phyloP scores from a whole-genome alignment of 1,140 invertebrate species.

The Battus philenor region DNA sequence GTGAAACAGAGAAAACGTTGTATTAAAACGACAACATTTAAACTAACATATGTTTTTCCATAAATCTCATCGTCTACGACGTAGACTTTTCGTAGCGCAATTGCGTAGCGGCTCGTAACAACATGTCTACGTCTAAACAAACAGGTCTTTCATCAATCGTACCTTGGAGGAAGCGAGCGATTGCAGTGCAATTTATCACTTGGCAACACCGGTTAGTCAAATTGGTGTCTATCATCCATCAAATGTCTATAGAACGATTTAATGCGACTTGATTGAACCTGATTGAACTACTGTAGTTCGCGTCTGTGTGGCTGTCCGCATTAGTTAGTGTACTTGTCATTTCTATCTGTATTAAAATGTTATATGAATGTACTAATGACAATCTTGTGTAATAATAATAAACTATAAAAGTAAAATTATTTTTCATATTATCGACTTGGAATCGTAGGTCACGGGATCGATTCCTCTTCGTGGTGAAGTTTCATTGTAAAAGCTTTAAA shows the following conservation, averaged over 20 bases:
- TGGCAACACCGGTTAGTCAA: conserved; percentile 6
- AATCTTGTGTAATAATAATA: no score
- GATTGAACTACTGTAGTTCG: conserved; percentile 1
- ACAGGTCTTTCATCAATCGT: conserved; percentile 16
- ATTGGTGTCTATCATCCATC: conserved; percentile 10
- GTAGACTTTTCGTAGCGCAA: conserved; percentile 7
- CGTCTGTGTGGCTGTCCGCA: background rate
- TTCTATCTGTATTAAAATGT: no score
- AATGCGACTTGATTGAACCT: conserved; percentile 6
- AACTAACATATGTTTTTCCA: no score
- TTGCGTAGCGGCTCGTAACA: background rate
- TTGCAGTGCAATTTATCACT: conserved; percentile 14
- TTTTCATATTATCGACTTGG: no score
- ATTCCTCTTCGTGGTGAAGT: no score
- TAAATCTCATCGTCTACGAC: no score
- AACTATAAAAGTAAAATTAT: no score
- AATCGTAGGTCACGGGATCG: no score
- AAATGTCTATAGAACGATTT: conserved; percentile 9
- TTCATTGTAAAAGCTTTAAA: no score
- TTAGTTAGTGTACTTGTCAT: background rate
- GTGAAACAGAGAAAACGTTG: no score
- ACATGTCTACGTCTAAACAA: background rate
- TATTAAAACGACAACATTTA: no score
- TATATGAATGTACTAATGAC: no score
- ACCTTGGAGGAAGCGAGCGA: conserved; percentile 18